These are phyloP conservation scores for Poeciliopsis occidentalis DNA, from an alignment of 2,113 vertebrate species.

Conservation along the genomic window DNA sequence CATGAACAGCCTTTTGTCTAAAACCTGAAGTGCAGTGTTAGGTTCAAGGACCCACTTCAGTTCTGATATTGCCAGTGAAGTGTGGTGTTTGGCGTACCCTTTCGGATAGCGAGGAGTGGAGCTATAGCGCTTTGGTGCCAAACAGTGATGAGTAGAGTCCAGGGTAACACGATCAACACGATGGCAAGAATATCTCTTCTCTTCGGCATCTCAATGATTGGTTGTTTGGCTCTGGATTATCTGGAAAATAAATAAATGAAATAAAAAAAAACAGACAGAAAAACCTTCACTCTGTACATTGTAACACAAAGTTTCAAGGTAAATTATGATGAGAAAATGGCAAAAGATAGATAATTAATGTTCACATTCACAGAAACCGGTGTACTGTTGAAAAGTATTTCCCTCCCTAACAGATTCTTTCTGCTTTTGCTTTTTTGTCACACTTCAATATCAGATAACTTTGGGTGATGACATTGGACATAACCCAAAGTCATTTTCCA, in stretches of 20 bases:
- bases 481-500: too few relatives aligned
- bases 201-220: slow-evolving; percentile 99
- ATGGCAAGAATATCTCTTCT: slow-evolving; percentile 99
- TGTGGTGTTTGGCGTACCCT: slow-evolving; percentile 82
- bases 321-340: not conserved
- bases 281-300: not conserved
- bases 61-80: slow-evolving; percentile 33
- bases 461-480: too few relatives aligned
- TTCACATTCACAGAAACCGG: not conserved
- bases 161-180: slow-evolving; percentile 98
- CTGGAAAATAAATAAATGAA: slow-evolving; percentile 65
- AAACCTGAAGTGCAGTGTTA: slow-evolving; percentile 41
- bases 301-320: not conserved
- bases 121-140: slow-evolving; percentile 98
- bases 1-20: slow-evolving; percentile 40
- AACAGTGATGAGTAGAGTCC: slow-evolving; percentile 98
- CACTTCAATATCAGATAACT: too few relatives aligned
- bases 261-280: not conserved
- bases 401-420: too few relatives aligned
- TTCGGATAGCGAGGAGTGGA: slow-evolving; percentile 92
- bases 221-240: slow-evolving; percentile 96
- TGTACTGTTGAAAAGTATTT: not conserved
- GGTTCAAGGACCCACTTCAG: slow-evolving; percentile 57
- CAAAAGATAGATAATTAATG: not conserved
- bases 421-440: too few relatives aligned